Evolutionary conservation across 2,888 invertebrate species (phyloP), one percentile per base, ranked within the genome.

Genomic region (Julus scandinavius): DNA sequence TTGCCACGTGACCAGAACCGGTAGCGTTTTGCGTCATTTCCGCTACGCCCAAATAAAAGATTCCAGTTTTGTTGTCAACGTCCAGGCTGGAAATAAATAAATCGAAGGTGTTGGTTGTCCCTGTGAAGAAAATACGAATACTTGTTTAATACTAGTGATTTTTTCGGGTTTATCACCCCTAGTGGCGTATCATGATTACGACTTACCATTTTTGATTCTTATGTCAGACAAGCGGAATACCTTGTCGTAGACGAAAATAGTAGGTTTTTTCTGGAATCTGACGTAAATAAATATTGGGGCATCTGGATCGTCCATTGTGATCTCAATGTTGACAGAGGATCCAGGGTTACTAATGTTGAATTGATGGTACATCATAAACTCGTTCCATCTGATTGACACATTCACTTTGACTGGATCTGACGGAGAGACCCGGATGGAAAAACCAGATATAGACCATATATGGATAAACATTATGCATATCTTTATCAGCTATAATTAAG

Each of bases 31-130:
- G 29, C 72, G 72, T 29, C 5, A 90, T 89, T 88, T 91, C 90
- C 29, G 90, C 90, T 5, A 93, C 90, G 5, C 92, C 92, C 15
- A 93, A 89, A 87, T 91, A 92, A 86, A 92, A 92, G 11, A 90
- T 90, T 1, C 93, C 92, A 6, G 91, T 91, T 41, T 90, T 85
- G 88, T 91, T 90, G 9, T 89, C 89, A 5, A 91, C 89, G 6
- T 89, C 83, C 9, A 90, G 88, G 72, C 91, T 91, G 88, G 90
- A 89, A 41, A 92, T 86, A 88, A 91, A 91, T 50, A 91, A 49
- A n/a, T 88, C 87, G 84, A 38, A 87, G 20, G 86, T 88, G 54
- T 45, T 29, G 1, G 20, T n/a, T 29, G 54, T 88, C 20, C 88
- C 88, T 88, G 80, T 2, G 87, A 80, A 6, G 6, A 29, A 5